Evolutionary conservation across 64 coral and sea anemone genomes (phyloP), one percentile per base, ranked within the genome.

Genomic region (Montipora efflorescens): DNA sequence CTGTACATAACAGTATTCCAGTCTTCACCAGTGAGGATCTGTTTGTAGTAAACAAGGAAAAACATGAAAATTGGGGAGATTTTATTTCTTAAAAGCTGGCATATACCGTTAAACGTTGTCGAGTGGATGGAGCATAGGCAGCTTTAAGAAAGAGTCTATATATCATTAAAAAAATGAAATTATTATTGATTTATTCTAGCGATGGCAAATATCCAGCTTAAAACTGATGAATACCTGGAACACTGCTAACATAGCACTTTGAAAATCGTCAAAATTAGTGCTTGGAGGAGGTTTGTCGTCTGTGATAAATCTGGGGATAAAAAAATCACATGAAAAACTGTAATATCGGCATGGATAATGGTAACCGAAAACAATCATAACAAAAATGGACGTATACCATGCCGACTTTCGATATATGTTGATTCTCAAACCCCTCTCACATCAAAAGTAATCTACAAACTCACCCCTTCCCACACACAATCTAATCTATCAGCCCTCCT

Each of bases 251-350:
- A 99, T 99, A 50, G 98, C 93, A 48, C 96, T 99, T 66, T 93
- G 98, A 89, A 99, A 99, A 87, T 92, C 77, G 81, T 99, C 98
- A 95, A 99, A 99, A 87, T 99, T 99, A 15, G 98, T 99, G 79
- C 92, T 87, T 19, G 98, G 89, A 2, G 28, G 76, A 80, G 87
- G 73, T 48, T 93, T 46, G 12, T 78, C 21, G 1, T 94, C 83
- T 50, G 87, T 43, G 48, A 90, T 88, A 74, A 95, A 97, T 76
- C 95, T 97, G 22, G 47, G 61, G 79, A 67, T 74, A 70, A 23
- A 67, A 66, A 84, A 59, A 4, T 25, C 8, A 23, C 4, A 25
- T 74, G 20, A 74, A 74, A 25, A 74, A 74, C 0, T 36, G 36
- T 36, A 36, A 36, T 36, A 36, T 36, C 36, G 36, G 36, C 36